Evolutionary conservation across 2,113 vertebrate species (phyloP).

Genomic region (Carollia perspicillata): DNA sequence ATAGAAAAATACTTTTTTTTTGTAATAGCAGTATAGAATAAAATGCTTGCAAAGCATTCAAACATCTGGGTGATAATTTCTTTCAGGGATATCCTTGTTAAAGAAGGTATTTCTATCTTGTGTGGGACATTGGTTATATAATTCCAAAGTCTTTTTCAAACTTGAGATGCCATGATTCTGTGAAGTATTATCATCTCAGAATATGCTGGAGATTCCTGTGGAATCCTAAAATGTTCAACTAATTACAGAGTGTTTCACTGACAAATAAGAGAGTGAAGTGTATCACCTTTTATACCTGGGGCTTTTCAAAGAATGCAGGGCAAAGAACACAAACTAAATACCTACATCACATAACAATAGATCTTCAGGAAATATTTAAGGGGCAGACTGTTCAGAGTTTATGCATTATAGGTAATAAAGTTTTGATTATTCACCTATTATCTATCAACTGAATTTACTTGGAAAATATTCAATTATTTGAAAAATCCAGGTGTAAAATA

Average conservation of each 20-base stretch:
- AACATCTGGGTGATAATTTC: conserved; percentile 53
- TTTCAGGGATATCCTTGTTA: conserved; percentile 62
- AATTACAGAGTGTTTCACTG: neutral
- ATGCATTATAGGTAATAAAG: neutral
- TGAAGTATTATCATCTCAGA: conserved; percentile 44
- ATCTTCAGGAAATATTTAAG: neutral
- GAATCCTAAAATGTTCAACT: conserved; percentile 36
- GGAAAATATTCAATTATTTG: neutral
- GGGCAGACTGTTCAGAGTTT: neutral
- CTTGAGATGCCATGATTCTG: conserved; percentile 60
- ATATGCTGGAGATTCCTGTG: neutral
- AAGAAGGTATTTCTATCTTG: conserved; percentile 62
- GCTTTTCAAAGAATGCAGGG: neutral
- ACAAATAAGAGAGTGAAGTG: neutral
- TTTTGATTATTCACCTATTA: neutral
- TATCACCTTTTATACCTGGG: neutral
- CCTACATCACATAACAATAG: neutral
- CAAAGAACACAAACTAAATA: neutral
- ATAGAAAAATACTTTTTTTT: neutral
- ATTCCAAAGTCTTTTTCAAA: conserved; percentile 62
- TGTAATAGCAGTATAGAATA: conserved; percentile 25
- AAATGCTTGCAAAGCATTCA: conserved; percentile 44
- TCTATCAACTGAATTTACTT: neutral
- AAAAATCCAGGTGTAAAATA: neutral
- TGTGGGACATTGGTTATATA: conserved; percentile 51